Percentiles rank a stretch among this genome's conserved stretches.
Evolutionary conservation across 2,113 vertebrate genomes (phyloP).

Genomic region (Rhynchomys soricoides): DNA sequence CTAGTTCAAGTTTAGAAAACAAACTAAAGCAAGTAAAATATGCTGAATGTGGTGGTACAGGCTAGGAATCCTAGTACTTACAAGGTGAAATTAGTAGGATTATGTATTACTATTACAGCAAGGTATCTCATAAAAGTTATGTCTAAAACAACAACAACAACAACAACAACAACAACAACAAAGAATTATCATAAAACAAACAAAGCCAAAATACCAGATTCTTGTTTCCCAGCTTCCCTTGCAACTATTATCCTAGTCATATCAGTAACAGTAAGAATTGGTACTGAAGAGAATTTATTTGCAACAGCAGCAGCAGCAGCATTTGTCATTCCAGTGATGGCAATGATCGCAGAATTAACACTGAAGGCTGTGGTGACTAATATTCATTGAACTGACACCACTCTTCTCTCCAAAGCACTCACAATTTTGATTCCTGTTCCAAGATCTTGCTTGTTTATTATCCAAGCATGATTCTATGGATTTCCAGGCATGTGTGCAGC

Average conservation of each 20-base stretch:
- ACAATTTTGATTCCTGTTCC: not conserved
- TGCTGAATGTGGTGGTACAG: not conserved
- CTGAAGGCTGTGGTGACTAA: not conserved
- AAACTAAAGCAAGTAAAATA: not conserved
- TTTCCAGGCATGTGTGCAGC: not conserved
- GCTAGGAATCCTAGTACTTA: not conserved
- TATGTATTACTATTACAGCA: not conserved
- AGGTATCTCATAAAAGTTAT: not conserved
- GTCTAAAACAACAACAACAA: not conserved
- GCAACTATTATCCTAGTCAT: not conserved
- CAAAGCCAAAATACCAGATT: not conserved
- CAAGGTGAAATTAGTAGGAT: not conserved
- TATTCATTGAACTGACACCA: slow-evolving; percentile 35
- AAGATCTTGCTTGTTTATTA: slow-evolving; percentile 8
- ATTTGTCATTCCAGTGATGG: not conserved
- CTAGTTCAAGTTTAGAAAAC: slow-evolving; percentile 37
- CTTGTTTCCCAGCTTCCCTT: not conserved
- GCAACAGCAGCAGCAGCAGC: not conserved
- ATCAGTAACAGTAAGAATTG: not conserved
- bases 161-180: too few species aligned
- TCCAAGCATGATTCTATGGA: not conserved
- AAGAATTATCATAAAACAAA: not conserved
- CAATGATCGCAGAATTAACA: not conserved
- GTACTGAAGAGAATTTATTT: not conserved
- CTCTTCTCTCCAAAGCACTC: not conserved